Evolutionary conservation across 2,113 vertebrate genomes (phyloP).

Genomic region (Tachuris rubrigastra): DNA sequence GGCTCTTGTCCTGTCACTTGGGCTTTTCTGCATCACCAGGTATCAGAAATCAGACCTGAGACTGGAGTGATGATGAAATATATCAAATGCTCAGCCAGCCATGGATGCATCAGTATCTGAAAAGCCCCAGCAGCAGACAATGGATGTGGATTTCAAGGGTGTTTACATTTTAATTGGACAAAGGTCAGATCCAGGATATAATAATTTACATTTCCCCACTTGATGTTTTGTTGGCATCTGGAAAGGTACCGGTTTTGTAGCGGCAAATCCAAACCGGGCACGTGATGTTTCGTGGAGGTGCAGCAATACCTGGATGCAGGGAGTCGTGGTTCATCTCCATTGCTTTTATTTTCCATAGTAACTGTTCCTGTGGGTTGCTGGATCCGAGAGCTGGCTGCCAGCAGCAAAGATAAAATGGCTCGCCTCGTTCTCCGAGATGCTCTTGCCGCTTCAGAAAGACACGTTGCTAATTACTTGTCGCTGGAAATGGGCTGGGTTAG

Average conservation of each 20-base stretch:
- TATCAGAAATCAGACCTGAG: background rate
- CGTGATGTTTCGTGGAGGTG: background rate
- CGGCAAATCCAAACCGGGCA: background rate
- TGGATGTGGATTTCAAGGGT: background rate
- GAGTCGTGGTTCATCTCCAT: background rate
- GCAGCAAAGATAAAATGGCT: background rate
- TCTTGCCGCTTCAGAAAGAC: background rate
- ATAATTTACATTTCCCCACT: background rate
- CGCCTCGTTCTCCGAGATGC: background rate
- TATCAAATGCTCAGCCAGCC: background rate
- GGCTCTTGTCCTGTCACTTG: background rate
- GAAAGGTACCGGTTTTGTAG: background rate
- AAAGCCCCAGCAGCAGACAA: background rate
- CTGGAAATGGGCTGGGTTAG: background rate
- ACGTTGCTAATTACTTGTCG: background rate
- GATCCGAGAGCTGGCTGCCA: background rate
- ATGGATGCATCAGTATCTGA: background rate
- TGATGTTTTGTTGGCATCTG: background rate
- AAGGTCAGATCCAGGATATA: background rate
- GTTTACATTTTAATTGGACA: background rate
- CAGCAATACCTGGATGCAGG: background rate
- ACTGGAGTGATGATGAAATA: background rate
- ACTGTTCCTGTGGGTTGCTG: background rate
- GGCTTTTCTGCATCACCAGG: constrained; percentile 20
- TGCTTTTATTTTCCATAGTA: constrained; percentile 24